Evolutionary conservation across 2,888 invertebrate genomes (phyloP).

Genomic region (Lapara coniferarum): DNA sequence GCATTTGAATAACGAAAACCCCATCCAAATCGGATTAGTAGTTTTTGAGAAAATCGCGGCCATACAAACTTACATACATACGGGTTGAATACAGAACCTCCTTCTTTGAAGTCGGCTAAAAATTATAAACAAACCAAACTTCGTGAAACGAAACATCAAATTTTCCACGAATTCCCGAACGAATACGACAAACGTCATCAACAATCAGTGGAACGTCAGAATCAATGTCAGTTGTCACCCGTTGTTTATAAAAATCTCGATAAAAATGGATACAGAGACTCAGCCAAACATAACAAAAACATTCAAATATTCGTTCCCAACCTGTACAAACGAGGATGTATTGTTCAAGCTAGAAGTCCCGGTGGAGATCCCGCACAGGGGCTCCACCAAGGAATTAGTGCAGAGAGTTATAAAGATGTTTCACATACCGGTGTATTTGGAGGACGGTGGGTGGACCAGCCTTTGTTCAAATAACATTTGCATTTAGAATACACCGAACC

Average conservation of each 20-base stretch:
- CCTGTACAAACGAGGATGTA: slow-evolving; percentile 81
- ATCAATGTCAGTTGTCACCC: not conserved
- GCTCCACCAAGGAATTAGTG: slow-evolving; percentile 85
- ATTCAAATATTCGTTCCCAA: slow-evolving; percentile 81
- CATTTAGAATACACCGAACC: not conserved
- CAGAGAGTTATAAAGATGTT: slow-evolving; percentile 87
- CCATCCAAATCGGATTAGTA: no score
- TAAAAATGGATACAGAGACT: slow-evolving; percentile 50
- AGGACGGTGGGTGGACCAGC: slow-evolving; percentile 77
- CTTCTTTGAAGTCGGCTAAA: no score
- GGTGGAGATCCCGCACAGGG: slow-evolving; percentile 84
- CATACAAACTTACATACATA: no score
- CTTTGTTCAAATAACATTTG: not conserved
- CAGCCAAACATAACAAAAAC: slow-evolving; percentile 59
- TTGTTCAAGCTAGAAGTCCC: slow-evolving; percentile 85
- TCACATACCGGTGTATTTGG: slow-evolving; percentile 87
- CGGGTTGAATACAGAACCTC: no score
- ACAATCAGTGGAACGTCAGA: not conserved
- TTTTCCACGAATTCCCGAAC: slow-evolving; percentile 1
- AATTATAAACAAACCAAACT: no score
- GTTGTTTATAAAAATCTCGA: slow-evolving; percentile 7
- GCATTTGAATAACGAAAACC: no score
- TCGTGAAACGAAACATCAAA: not conserved
- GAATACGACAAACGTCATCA: not conserved
- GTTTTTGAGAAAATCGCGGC: no score